A percentile compares a stretch with the other conserved stretches of the same genome.
Evolutionary conservation across 2,888 invertebrate genomes (phyloP).

Genomic region (Campoplex capitator): DNA sequence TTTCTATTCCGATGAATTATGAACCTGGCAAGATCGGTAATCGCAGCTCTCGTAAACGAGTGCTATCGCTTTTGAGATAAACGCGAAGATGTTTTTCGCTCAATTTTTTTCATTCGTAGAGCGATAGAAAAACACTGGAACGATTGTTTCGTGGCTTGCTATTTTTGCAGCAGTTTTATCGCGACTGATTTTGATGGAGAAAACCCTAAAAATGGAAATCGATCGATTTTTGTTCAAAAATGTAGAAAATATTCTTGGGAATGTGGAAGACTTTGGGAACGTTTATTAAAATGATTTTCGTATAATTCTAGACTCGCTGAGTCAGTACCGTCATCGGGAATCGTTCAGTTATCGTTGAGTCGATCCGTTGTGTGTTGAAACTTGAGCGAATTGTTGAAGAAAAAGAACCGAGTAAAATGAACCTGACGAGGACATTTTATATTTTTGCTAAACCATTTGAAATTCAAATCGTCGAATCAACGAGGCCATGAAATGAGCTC

Average conservation of each 20-base stretch:
- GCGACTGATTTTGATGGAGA: background rate
- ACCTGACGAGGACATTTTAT: background rate
- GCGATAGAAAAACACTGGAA: too few species aligned
- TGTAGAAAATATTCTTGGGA: background rate
- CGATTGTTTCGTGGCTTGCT: too few species aligned
- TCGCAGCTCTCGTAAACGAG: constrained; percentile 62
- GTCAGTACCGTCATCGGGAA: background rate
- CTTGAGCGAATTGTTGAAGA: background rate
- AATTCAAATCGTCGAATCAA: constrained; percentile 1
- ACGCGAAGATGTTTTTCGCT: constrained; percentile 54
- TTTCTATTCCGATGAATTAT: constrained; percentile 65
- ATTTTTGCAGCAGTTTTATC: background rate
- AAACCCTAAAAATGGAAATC: background rate
- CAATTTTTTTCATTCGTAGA: background rate
- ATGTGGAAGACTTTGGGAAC: background rate
- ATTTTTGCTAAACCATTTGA: background rate
- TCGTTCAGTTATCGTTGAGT: too few species aligned
- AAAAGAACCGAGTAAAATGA: background rate
- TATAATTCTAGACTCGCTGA: background rate
- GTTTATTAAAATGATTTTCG: background rate
- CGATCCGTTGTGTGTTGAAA: background rate
- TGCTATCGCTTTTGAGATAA: constrained; percentile 50
- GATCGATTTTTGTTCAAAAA: background rate
- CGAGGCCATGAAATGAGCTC: background rate
- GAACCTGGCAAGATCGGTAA: constrained; percentile 67